Conservation (phyloP, 2,888 invertebrate genomes). For the Magallana nippona region DNA sequence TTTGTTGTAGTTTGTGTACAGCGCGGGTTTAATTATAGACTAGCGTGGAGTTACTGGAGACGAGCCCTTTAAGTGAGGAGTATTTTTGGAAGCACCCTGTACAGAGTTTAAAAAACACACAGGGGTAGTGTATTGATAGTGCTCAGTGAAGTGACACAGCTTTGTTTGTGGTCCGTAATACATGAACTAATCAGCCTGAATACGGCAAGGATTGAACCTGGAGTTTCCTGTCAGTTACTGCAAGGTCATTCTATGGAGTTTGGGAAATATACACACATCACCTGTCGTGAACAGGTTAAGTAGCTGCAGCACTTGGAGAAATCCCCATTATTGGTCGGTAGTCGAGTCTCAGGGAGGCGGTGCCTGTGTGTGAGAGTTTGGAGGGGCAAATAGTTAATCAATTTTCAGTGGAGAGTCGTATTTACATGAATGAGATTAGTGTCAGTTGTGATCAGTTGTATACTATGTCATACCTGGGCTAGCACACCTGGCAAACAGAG, state of each 20-base stretch:
- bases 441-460: neutral
- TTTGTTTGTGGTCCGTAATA: neutral
- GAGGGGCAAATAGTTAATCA: neutral
- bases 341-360: neutral
- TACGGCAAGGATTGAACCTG: neutral
- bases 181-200: neutral
- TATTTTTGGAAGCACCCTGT: constrained; percentile 33
- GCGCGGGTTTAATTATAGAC: constrained; percentile 16
- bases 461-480: neutral
- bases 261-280: constrained; percentile 5
- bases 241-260: neutral
- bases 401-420: neutral
- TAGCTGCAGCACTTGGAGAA: neutral
- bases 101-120: neutral
- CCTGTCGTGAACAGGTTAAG: constrained; percentile 6
- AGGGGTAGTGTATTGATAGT: constrained; percentile 21
- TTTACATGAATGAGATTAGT: neutral
- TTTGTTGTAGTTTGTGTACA: neutral
- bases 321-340: neutral
- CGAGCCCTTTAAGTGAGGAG: constrained; percentile 5
- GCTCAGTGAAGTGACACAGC: neutral
- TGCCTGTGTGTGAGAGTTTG: neutral
- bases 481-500: neutral
- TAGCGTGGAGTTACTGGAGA: neutral
- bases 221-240: neutral